Percentiles rank a stretch among this genome's conserved stretches.
These are phyloP conservation scores for Pediacus dermestoides DNA, from an alignment of 2,888 invertebrate species.

Conservation along the genomic window DNA sequence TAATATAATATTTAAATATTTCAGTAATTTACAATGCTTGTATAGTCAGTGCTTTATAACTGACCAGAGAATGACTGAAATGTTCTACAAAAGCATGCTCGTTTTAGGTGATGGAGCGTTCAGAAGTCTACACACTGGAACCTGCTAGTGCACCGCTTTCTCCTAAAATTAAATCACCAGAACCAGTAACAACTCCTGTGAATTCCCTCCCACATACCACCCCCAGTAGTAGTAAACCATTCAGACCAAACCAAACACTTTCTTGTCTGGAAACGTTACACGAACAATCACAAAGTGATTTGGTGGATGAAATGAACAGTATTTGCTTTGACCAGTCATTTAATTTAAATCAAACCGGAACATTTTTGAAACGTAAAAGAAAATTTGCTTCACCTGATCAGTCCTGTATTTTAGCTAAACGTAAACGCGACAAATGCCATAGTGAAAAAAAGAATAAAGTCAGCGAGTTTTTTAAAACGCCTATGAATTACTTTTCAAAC, in stretches of 20 bases:
- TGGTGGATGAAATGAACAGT: constrained; percentile 27
- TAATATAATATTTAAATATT: too few species aligned
- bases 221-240: constrained; percentile 14
- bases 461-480: constrained; percentile 45
- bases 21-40: too few species aligned
- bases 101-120: constrained; percentile 69
- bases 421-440: constrained; percentile 42
- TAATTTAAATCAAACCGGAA: constrained; percentile 18
- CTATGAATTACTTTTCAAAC: constrained; percentile 45
- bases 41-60: too few species aligned
- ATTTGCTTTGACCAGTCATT: constrained; percentile 34
- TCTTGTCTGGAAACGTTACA: constrained; percentile 37
- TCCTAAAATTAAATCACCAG: constrained; percentile 49
- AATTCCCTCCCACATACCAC: constrained; percentile 20
- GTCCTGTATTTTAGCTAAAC: constrained; percentile 25
- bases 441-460: constrained; percentile 43
- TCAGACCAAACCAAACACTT: constrained; percentile 20
- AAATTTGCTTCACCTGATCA: constrained; percentile 35
- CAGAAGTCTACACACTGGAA: constrained; percentile 64
- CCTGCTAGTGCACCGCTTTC: constrained; percentile 58
- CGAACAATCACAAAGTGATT: constrained; percentile 39
- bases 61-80: too few species aligned
- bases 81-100: too few species aligned
- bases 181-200: constrained; percentile 21
- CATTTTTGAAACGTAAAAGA: constrained; percentile 33